These are phyloP conservation scores for Baronia brevicornis DNA, from an alignment of 2,888 invertebrate genomes.

Conservation along the genomic window DNA sequence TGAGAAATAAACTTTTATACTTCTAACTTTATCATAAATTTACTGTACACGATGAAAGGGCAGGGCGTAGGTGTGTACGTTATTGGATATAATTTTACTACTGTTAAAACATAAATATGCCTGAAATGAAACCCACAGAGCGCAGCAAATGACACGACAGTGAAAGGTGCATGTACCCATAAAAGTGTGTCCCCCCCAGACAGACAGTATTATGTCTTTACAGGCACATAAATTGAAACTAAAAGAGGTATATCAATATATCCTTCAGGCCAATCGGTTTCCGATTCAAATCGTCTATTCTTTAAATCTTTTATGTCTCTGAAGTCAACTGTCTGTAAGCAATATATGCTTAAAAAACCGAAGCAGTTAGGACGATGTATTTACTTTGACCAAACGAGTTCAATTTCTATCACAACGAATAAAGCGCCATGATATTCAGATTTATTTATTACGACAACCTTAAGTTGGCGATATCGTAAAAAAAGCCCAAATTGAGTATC, in stretches of 20 bases:
- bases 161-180: constrained; percentile 26
- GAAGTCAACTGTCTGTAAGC: constrained; percentile 4
- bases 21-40: constrained; percentile 4
- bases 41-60: neutral
- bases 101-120: constrained; percentile 5
- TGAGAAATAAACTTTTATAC: constrained; percentile 7
- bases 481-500: too few species aligned
- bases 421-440: neutral
- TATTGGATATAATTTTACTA: constrained; percentile 8
- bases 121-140: constrained; percentile 23
- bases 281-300: constrained; percentile 19
- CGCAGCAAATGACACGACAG: constrained; percentile 16
- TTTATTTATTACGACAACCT: neutral
- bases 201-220: constrained; percentile 24
- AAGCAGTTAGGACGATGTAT: too few species aligned
- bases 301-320: constrained; percentile 11
- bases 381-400: too few species aligned
- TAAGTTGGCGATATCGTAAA: too few species aligned
- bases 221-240: constrained; percentile 20
- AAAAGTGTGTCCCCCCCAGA: constrained; percentile 22
- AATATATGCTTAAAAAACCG: too few species aligned
- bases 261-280: constrained; percentile 17
- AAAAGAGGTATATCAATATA: constrained; percentile 17
- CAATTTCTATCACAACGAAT: too few species aligned
- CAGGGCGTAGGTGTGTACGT: neutral